Base-by-base conservation (phyloP, 1,140 invertebrate genomes). In the Pemphigus obesinymphae region DNA sequence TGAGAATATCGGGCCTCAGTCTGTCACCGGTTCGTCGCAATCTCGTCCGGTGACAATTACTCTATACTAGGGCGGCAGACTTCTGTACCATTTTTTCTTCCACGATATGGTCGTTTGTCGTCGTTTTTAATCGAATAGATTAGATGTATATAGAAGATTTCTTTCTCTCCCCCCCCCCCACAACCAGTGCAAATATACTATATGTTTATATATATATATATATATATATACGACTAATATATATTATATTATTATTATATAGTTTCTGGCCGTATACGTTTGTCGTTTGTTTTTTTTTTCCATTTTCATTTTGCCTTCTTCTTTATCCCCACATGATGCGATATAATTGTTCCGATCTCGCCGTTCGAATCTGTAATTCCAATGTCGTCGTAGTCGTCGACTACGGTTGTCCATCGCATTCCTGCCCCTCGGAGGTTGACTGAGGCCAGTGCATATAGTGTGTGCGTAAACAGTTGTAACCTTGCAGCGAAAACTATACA, bases 301-400 rank as follows among this genome's bases (percentile, higher is more conserved):
- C 17, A 5, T 40, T 40, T 40, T 61, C 34, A 2, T 61, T 55
- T 20, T 15, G 1, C 37, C n/a, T 6, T 3, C 2, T 26, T 70
- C 15, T n/a, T n/a, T 40, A 13, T 43, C 20, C n/a, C 0, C 43
- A 20, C 23, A 48, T 6, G 40, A 45, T 26, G 26, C 68, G 10
- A 70, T 48, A 40, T 68, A 72, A 48, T 72, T 48, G 68, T 72
- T 31, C 68, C 68, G 68, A 45, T 72, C 68, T 72, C 40, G 43
- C 43, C 68, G 68, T 20, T 72, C 43, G 68, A 72, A 72, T 72
- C 68, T 72, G 68, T 72, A 72, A 72, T 72, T 72, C 68, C 68
- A 17, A 72, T 72, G 68, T 23, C 34, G 63, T 66, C 20, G 34
- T 8, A 13, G 61, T 43, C 66, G 37, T 17, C 68, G 68, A 13